Evolutionary conservation across 2,113 vertebrate species (phyloP), one percentile per base, ranked within the genome.

Genomic region (Leucoraja erinaceus): DNA sequence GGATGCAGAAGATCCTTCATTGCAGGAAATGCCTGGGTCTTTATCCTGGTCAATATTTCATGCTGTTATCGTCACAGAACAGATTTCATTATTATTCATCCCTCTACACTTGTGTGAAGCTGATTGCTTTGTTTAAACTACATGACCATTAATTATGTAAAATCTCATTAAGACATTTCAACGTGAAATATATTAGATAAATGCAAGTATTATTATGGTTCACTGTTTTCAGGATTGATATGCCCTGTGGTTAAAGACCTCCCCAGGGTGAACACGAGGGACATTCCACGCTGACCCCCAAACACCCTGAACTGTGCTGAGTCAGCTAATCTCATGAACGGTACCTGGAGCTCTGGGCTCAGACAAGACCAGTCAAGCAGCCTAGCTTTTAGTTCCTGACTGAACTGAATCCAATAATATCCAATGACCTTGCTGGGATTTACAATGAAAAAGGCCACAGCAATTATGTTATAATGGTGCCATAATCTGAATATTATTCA

Each of bases 111-210:
- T 88, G 28, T 66, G 83, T 12, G 83, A 88, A 63, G 31, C 59
- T 66, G 83, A 88, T 88, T 88, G 14, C 61, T 88, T 88, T 88
- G 59, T 88, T 88, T 88, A 28, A 47, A 88, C 83, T 18, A 66
- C 59, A 8, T 88, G 63, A 63, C 11, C n/a, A 88, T 66, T 88
- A 88, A 88, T 88, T 88, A 88, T 88, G 59, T 88, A 88, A 88
- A 88, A 88, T 59, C 83, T 88, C 83, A 88, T 88, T n/a, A 88
- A 63, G 59, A n/a, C 83, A 88, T 61, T 88, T 88, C 83, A 88
- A 63, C 31, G 59, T 31, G 59, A 88, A 88, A 88, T 88, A n/a
- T n/a, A 14, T n/a, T 66, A 6, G 6, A 88, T 63, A 83, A 25
- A 83, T 83, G 56, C 54, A 88, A 88, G 59, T 63, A 88, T 63